Conservation (phyloP, 2,797 vertebrate species). For the Brotula barbata region DNA sequence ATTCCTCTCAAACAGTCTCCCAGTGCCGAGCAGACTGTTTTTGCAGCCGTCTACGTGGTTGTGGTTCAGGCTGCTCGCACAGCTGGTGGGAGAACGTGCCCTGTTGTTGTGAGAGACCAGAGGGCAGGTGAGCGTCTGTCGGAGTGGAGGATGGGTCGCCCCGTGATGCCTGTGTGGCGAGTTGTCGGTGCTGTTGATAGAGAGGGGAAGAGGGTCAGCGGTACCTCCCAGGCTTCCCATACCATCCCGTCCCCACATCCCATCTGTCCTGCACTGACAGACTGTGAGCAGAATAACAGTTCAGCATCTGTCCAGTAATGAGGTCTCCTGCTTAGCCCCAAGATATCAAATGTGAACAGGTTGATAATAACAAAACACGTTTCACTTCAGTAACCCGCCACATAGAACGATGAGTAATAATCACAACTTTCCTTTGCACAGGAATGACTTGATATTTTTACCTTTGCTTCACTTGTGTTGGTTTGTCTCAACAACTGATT, state of each 20-base stretch:
- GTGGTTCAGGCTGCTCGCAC: slow-evolving; percentile 44
- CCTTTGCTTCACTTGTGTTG: no score
- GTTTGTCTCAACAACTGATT: no score
- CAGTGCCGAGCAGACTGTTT: slow-evolving; percentile 16
- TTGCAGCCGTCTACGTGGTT: background rate
- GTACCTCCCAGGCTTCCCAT: slow-evolving; percentile 69
- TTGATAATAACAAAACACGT: slow-evolving; percentile 21
- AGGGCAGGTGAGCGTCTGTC: slow-evolving; percentile 71
- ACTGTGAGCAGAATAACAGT: slow-evolving; percentile 68
- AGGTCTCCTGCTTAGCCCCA: slow-evolving; percentile 57
- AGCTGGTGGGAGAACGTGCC: slow-evolving; percentile 54
- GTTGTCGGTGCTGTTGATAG: slow-evolving; percentile 63
- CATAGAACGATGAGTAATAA: no score
- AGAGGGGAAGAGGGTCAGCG: slow-evolving; percentile 63
- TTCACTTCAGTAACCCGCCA: no score
- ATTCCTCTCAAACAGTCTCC: slow-evolving; percentile 33
- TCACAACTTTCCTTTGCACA: no score
- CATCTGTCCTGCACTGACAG: slow-evolving; percentile 72
- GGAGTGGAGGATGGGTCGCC: slow-evolving; percentile 53
- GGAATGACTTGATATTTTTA: no score
- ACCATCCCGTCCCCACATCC: slow-evolving; percentile 39
- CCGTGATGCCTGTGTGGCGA: slow-evolving; percentile 60
- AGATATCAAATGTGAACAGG: slow-evolving; percentile 70
- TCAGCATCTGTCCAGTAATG: slow-evolving; percentile 67
- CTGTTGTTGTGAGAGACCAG: slow-evolving; percentile 59